Base-by-base conservation (phyloP, 1,140 invertebrate species). In the Cydia amplana region DNA sequence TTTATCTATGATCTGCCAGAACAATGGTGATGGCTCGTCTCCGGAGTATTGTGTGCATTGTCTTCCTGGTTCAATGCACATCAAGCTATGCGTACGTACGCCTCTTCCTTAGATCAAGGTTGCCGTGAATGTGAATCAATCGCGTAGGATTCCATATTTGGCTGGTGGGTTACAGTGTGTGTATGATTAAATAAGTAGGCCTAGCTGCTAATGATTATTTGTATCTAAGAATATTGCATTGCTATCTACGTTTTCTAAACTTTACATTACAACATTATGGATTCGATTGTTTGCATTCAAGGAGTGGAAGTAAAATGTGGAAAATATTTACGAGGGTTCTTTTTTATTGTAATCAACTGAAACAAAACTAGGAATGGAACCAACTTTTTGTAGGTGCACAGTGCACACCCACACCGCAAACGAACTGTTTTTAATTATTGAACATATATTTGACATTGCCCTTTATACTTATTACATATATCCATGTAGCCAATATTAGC, bases 41-140 rank as follows among this genome's bases (percentile, higher is more conserved):
- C 65, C 65, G 65, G 36, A 18, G 28, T 70, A 70, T 70, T 70
- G 65, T 70, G 65, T 10, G 28, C 65, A 70, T 70, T 70, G 65
- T 70, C 65, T 70, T 70, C 65, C 65, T 70, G 65, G 65, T 70
- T 70, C 65, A 70, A 18, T 40, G 65, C 25, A 36, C 65, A 70
- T 43, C 65, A 10, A 60, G 18, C 55, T 18, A 70, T 70, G 28
- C 65, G 65, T 14, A 36, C 65, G 65, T 14, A 36, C 28, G 65
- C 65, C 49, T 67, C 64, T 65, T 65, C 28, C 64, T 28, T 65
- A 36, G 65, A 70, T 70, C 65, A 70, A 70, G 65, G 65, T 70
- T 70, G 65, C 65, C 5, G 7, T 70, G 36, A 36, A 36, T 70
- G 7, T 70, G 36, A 36, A 36, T 70, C 65, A 70, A 36, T 43